Evolutionary conservation across 2,113 vertebrate species (phyloP), one percentile per base, ranked within the genome.

Genomic region (Brachypteracias leptosomus): DNA sequence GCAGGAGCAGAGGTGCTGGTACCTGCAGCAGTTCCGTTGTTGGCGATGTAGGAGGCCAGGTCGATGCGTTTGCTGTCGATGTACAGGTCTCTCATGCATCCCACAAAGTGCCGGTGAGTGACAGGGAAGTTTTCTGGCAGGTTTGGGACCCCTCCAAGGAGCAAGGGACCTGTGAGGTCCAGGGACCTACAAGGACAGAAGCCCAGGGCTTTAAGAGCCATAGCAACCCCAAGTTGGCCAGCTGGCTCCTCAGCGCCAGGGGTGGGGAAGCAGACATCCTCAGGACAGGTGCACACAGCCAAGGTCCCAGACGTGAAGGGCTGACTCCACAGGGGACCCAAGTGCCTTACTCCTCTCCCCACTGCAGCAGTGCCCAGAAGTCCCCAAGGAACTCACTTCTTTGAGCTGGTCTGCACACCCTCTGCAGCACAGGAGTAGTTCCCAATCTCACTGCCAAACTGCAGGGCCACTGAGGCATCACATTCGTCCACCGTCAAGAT

Each of bases 391-490:
- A 95, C 99, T 99, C 97, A 99, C 99, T 99, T 99, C 96, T 99
- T 99, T 20, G 98, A 99, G 98, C 99, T 99, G 95, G 98, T 99
- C 97, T 99, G 99, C 83, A 98, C 98, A 62, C 99, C 99, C 90
- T 99, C 99, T 16, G 99, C 99, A 0, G 99, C 99, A 11, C 99
- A 99, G 47, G 99, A 99, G 92, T 99, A 99, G 97, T 99, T 99
- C 76, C 99, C 98, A 3, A 99, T 98, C 96, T 99, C 98, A 0
- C 95, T 97, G 28, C 99, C 98, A 9, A 99, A 99, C 93, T 99
- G 98, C 80, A 99, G 98, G 13, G 99, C 99, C 95, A 99, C 96
- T 1, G 99, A 98, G 12, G 98, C 98, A 4, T 99, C 98, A 38
- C 99, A 99, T 96, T 99, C 98, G 16, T 99, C 99, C 75, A 99